Evolutionary conservation across 30 jellyfish, hydroid and myxozoan genomes (phyloP).

Genomic region (Cassiopea andromeda): DNA sequence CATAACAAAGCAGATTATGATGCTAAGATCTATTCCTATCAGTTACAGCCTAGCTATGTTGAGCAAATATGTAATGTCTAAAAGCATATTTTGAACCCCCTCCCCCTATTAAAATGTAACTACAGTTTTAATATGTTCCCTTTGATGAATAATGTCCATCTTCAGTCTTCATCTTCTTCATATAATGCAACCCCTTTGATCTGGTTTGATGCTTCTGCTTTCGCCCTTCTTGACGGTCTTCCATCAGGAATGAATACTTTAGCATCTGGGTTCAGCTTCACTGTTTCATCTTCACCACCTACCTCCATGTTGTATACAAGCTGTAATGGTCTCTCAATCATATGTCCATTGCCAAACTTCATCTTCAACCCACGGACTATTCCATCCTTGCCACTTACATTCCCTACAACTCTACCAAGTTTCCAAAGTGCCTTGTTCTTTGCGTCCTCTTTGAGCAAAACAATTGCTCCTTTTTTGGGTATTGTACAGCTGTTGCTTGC

Average conservation of each 20-base stretch:
- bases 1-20: too few relatives aligned
- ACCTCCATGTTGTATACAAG: conserved; percentile 72
- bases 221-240: conserved; percentile 12
- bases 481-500: conserved; percentile 29
- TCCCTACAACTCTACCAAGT: conserved; percentile 65
- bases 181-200: not conserved
- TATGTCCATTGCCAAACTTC: conserved; percentile 60
- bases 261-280: conserved; percentile 50
- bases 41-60: too few relatives aligned
- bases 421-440: conserved; percentile 67
- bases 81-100: conserved; percentile 11
- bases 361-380: conserved; percentile 66
- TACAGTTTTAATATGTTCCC: conserved; percentile 13
- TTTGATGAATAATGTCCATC: not conserved
- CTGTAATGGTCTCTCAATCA: conserved; percentile 74
- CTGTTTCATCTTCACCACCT: conserved; percentile 65
- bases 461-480: conserved; percentile 61
- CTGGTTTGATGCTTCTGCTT: not conserved
- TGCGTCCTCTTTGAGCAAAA: conserved; percentile 67
- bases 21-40: too few relatives aligned
- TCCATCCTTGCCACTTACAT: conserved; percentile 49
- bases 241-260: conserved; percentile 27
- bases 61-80: too few relatives aligned
- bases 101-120: conserved; percentile 33
- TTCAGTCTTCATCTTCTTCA: not conserved